Evolutionary conservation across 2,113 vertebrate genomes (phyloP).

Genomic region (Xenopus laevis): DNA sequence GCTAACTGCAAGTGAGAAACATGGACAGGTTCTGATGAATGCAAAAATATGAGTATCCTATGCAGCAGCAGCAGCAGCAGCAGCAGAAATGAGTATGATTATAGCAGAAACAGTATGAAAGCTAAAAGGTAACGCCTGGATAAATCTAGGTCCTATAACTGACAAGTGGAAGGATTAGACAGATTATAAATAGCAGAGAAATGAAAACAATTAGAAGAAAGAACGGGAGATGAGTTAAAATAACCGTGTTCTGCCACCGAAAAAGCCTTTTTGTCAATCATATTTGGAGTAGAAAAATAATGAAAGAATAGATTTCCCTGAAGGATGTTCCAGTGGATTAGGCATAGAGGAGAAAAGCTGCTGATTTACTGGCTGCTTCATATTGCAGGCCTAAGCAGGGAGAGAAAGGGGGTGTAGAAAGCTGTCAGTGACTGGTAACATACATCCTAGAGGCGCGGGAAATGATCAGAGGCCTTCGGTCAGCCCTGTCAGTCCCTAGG

Average conservation of each 20-base stretch:
- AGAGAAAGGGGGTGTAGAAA: slow-evolving; percentile 12
- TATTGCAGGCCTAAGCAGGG: slow-evolving; percentile 8
- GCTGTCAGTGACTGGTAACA: slow-evolving; percentile 22
- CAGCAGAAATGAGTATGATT: slow-evolving; percentile 33
- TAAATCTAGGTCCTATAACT: slow-evolving; percentile 38
- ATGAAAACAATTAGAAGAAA: slow-evolving; percentile 42
- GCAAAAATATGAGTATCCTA: slow-evolving; percentile 43
- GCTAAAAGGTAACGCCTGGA: slow-evolving; percentile 39
- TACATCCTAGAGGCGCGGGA: slow-evolving; percentile 8
- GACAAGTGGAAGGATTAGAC: slow-evolving; percentile 44
- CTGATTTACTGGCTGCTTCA: slow-evolving; percentile 10
- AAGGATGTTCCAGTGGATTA: slow-evolving; percentile 44
- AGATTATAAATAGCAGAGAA: slow-evolving; percentile 46
- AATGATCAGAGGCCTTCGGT: slow-evolving; percentile 35
- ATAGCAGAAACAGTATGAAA: slow-evolving; percentile 38
- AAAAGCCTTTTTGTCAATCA: slow-evolving; percentile 44
- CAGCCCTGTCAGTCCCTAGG: slow-evolving; percentile 24
- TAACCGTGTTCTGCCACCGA: slow-evolving; percentile 36
- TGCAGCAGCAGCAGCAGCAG: slow-evolving; percentile 32
- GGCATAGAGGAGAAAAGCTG: slow-evolving; percentile 27
- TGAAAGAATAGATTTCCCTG: slow-evolving; percentile 43
- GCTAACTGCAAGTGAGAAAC: neutral
- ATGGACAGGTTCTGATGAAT: slow-evolving; percentile 24
- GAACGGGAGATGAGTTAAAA: slow-evolving; percentile 31
- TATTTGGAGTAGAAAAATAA: slow-evolving; percentile 44